Base-by-base conservation (phyloP, 2,888 invertebrate species). In the Aporophyla lueneburgensis region DNA sequence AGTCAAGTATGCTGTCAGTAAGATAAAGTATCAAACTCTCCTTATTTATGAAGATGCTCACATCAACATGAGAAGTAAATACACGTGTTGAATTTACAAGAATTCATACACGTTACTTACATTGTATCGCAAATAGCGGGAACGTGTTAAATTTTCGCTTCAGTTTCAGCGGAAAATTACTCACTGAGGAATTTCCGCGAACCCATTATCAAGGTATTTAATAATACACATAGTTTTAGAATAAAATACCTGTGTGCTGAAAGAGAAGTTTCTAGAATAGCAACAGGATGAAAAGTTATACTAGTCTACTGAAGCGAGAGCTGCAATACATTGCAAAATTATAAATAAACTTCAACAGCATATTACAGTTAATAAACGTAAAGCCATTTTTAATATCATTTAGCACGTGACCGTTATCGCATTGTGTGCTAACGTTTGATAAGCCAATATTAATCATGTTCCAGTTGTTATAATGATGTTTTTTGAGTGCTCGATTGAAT, bases 371-470 rank as follows among this genome's bases (percentile, higher is more conserved):
- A 71, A 61, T 73, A 80, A 74, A 68, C 67, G 59, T 83, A 84
- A 73, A 59, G 75, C 63, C 71, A 78, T 76, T 86, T 82, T 80
- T 83, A 70, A 71, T 71, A 74, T 62, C 61, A 62, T 46, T 69
- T n/a, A 51, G 56, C 82, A 80, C 72, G 80, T 82, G 75, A 74
- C 68, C 40, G 46, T 78, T 86, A 86, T 86, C 87, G 83, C 43
- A 46, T 67, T 72, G 46, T 80, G 76, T 83, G 61, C 69, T 72
- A 67, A 75, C 72, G 46, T 59, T 61, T 77, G 83, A 86, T 86
- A 86, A 85, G 80, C 76, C 54, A 75, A 71, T 73, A 58, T 86
- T 61, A 78, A 72, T 76, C 70, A 76, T 78, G 61, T 73, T 66
- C 21, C 54, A 46, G 27, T 68, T 73, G 43, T 71, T 51, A 76